phyloP scores from a whole-genome alignment of 92 coral and sea anemone species.

The Ricordea florida region DNA sequence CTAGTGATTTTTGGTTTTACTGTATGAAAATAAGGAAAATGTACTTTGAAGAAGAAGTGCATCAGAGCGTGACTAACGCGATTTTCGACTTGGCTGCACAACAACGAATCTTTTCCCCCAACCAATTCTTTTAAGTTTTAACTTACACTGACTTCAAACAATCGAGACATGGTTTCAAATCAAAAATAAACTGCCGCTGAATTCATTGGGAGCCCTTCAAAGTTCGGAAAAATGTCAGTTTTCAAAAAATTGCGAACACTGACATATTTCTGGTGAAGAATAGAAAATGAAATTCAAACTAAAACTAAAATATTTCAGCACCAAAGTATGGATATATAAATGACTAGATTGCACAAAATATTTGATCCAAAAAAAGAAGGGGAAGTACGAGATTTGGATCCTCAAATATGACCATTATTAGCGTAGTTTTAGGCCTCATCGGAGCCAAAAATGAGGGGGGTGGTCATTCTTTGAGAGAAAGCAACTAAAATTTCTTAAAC shows the following conservation, averaged over 20 bases:
- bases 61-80: slow-evolving; percentile 15
- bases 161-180: slow-evolving; percentile 13
- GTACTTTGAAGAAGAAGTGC: slow-evolving; percentile 4
- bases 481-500: too few relatives aligned
- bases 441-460: slow-evolving; percentile 25
- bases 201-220: neutral
- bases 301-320: slow-evolving; percentile 17
- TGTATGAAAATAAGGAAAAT: too few relatives aligned
- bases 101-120: slow-evolving; percentile 17
- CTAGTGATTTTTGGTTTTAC: too few relatives aligned
- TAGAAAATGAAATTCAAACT: too few relatives aligned
- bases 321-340: neutral
- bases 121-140: slow-evolving; percentile 12
- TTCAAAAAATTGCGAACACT: neutral
- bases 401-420: neutral
- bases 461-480: slow-evolving; percentile 35
- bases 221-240: slow-evolving; percentile 3
- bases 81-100: slow-evolving; percentile 13
- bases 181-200: slow-evolving; percentile 29
- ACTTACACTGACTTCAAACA: neutral
- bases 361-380: neutral
- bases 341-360: neutral
- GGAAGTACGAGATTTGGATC: neutral
- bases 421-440: neutral
- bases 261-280: too few relatives aligned